Conservation (phyloP, 2,888 invertebrate species). For the Tenthredo distinguenda region DNA sequence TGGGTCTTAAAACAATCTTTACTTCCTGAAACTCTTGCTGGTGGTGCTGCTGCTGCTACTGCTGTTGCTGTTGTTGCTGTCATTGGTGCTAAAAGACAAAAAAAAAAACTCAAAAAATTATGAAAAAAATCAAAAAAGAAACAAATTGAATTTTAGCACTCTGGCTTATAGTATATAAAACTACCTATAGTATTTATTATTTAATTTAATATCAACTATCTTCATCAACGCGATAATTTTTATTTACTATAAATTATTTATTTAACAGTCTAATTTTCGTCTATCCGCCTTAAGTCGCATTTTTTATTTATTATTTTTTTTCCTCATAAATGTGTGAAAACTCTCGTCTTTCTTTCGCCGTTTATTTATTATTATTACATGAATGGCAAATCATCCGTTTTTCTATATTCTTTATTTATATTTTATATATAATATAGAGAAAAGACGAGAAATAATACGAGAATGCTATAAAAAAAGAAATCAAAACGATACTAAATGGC, state of each 20-base stretch:
- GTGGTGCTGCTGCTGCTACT: constrained; percentile 49
- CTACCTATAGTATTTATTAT: constrained; percentile 43
- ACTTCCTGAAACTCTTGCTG: constrained; percentile 49
- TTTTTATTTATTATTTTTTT: constrained; percentile 50
- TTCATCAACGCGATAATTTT: constrained; percentile 26
- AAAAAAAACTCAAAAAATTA: constrained; percentile 52
- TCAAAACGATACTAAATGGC: constrained; percentile 50
- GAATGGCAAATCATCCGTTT: background rate
- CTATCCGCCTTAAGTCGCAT: constrained; percentile 16
- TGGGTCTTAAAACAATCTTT: constrained; percentile 48
- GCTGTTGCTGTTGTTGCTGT: constrained; percentile 47
- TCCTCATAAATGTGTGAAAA: constrained; percentile 37
- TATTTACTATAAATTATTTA: constrained; percentile 28
- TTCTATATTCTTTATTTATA: background rate
- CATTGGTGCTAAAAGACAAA: constrained; percentile 34
- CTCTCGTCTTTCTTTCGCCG: constrained; percentile 1
- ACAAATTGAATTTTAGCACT: constrained; percentile 46
- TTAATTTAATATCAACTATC: constrained; percentile 37
- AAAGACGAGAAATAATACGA: background rate
- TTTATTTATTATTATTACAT: background rate
- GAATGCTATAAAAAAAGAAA: background rate
- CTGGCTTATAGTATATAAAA: constrained; percentile 37
- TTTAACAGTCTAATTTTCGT: constrained; percentile 43
- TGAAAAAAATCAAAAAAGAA: constrained; percentile 45
- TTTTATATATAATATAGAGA: background rate